Evolutionary conservation across 2,888 invertebrate genomes (phyloP), one percentile per base, ranked within the genome.

Genomic region (Dasysyrphus albostriatus): DNA sequence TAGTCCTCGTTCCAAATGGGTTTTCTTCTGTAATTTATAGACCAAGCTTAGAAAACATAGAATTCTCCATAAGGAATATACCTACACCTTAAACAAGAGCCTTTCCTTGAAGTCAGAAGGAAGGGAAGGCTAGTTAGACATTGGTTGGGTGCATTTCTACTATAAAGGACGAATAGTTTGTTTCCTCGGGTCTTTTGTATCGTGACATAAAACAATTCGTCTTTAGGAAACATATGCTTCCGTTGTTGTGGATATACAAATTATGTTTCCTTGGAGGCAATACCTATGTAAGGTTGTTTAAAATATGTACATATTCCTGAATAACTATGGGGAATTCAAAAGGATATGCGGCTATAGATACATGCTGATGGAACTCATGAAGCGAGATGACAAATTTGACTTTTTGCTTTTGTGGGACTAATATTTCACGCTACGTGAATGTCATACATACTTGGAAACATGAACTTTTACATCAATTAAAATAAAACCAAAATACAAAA

Each of bases 171-270:
- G 5, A 63, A 47, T 65, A 56, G 67, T 65, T 76, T 59, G 67
- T 65, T 76, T 59, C 32, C 77, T 29, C 65, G 67, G 51, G 79
- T 51, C 75, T 14, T 74, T 83, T 87, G 83, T 83, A 24, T 83
- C 88, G 88, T 88, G 88, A 54, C 29, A 69, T 37, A 76, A 56
- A 69, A 76, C 83, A 83, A 88, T 88, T 76, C 79, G 79, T 88
- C 88, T 83, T 83, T 58, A 54, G 59, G 78, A 79, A 87, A 75
- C 75, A 83, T 80, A 75, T 67, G 83, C 73, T 83, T 88, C 88
- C 79, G 83, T 82, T 70, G 77, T 73, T 85, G 34, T 56, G 47
- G 70, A 29, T 29, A 49, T 73, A 42, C 16, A 29, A 16, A 37
- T 78, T 74, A 63, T 74, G 70, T 42, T 16, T 58, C 7, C 19